Base-by-base conservation (phyloP, 2,888 invertebrate species). In the Plebejus melissa region DNA sequence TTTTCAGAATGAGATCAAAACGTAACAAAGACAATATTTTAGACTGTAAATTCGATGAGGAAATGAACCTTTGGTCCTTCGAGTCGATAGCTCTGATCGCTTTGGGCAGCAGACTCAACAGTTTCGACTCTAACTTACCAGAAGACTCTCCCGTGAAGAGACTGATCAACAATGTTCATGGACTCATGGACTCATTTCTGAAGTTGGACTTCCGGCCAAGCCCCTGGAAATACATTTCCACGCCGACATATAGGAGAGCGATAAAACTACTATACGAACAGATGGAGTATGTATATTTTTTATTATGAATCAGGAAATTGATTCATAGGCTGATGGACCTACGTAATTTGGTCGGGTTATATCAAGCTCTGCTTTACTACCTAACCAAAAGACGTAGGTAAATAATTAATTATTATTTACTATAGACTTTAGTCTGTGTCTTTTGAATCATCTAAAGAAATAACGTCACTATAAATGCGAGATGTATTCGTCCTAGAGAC, bases 51-150 rank as follows among this genome's bases (percentile, higher is more conserved):
- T 94, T 96, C 70, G 85, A 89, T 74, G 88, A 90, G 36, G 94
- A 95, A 84, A 87, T 95, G 81, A 94, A 94, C 78, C 91, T 95
- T 80, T 96, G 96, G 96, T 93, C 95, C 0, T 83, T 96, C 46
- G 96, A 96, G 83, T 95, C 94, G 0, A 87, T 90, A 16, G 88
- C 84, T 0, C 83, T 90, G 71, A 88, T 93, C 0, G 89, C 90
- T 1, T 80, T 93, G 5, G 93, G 93, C 0, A 84, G 85, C 11
- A 85, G 92, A 0, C 81, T 93, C 0, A 88, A 89, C 75, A 90
- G 90, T 77, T 82, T 93, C 1, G 83, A 88, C 69, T 80, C 85
- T 0, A 84, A 88, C 69, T 78, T 91, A 11, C 81, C 87, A 0
- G 83, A 85, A n/a, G 85, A 90, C 74, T 89, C 90, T 0, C 87